Evolutionary conservation across 2,888 invertebrate genomes (phyloP).

Genomic region (Cheiracanthium punctorium): DNA sequence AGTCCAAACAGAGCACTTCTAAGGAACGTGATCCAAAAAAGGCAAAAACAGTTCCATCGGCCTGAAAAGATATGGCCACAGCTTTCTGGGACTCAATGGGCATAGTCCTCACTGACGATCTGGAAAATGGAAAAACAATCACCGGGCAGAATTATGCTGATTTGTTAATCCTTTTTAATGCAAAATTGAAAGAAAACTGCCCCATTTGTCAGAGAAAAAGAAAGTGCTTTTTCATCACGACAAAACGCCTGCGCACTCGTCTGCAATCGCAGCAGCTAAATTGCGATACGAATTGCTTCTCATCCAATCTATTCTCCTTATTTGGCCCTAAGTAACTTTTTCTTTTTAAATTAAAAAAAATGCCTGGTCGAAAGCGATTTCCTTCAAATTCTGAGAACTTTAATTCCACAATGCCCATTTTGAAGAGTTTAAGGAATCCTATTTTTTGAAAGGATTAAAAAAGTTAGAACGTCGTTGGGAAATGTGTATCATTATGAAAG

Average conservation of each 20-base stretch:
- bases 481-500: constrained; percentile 8
- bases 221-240: constrained; percentile 39
- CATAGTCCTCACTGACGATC: constrained; percentile 62
- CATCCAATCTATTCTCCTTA: constrained; percentile 49
- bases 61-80: constrained; percentile 54
- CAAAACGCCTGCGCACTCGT: constrained; percentile 44
- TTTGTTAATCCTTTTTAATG: constrained; percentile 29
- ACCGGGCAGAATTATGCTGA: constrained; percentile 58
- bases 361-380: constrained; percentile 31
- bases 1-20: constrained; percentile 39
- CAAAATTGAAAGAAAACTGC: constrained; percentile 6
- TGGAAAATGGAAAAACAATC: constrained; percentile 58
- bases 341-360: constrained; percentile 46
- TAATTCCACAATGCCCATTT: not conserved
- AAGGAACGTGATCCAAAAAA: constrained; percentile 24
- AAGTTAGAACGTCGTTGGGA: not conserved
- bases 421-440: not conserved
- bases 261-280: not conserved
- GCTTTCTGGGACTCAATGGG: constrained; percentile 57
- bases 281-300: constrained; percentile 36
- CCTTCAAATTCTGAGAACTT: not conserved
- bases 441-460: not conserved
- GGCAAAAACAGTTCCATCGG: constrained; percentile 26
- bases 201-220: not conserved
- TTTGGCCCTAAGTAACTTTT: constrained; percentile 37